Evolutionary conservation across 2,888 invertebrate species (phyloP), one percentile per base, ranked within the genome.

Genomic region (Trichacis sp.): DNA sequence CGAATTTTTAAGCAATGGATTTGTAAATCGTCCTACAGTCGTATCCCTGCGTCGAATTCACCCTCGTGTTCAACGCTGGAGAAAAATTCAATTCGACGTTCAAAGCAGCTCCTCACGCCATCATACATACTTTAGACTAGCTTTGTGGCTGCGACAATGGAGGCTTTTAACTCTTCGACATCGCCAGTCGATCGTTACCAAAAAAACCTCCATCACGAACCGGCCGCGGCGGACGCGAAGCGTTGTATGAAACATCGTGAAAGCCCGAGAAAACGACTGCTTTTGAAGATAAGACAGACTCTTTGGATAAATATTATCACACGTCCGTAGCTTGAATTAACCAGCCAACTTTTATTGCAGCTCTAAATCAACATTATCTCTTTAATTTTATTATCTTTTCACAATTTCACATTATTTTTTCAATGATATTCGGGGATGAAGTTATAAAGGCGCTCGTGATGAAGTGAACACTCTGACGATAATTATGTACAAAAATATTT

Each of bases 91-190:
- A 46, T 46, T 24, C 15, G 20, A 46, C 46, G 46, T 46, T 24
- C 46, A 46, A 46, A 46, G 46, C 46, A 24, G 6, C 29, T 46
- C 5, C 43, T 11, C 14, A 29, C 46, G 15, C 42, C 15, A 42
- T 42, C 17, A 42, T 15, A 15, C 42, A 42, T 42, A 46, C 46
- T 46, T 46, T 46, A 5, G 12, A 24, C 29, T 29, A 24, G 46
- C 46, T n/a, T 46, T 46, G 46, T 24, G 46, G 14, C 46, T 29
- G 11, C 29, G 20, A 29, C 46, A 29, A 15, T 40, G 15, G n/a
- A 40, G 9, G 46, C 46, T 46, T 46, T 20, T 18, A 42, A 40
- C 30, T 30, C 48, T 49, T 38, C 38, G 33, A 36, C 49, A 33
- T 15, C 19, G 36, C 19, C 19, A 38, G n/a, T 33, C 46, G 51